Percentiles rank a stretch among this genome's conserved stretches.
Conservation (phyloP, 1,140 invertebrate species). For the Cephus cinctus region DNA sequence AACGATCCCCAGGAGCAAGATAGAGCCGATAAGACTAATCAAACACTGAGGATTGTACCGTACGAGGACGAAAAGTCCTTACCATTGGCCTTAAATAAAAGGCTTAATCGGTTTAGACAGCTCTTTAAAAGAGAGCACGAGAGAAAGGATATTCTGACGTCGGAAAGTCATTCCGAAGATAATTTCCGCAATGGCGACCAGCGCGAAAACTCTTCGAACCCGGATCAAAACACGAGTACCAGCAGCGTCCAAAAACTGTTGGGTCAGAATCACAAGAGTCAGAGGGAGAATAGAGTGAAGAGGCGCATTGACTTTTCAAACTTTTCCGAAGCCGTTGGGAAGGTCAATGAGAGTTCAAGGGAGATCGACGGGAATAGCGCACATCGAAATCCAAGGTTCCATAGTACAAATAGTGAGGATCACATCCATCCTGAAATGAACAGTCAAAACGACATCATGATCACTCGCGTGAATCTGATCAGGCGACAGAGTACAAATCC, state of each 20-base stretch:
- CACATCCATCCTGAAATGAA: no score
- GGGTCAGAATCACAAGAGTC: not conserved
- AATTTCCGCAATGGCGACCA: not conserved
- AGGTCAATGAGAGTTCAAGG: conserved; percentile 8
- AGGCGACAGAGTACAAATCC: not conserved
- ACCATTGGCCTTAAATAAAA: conserved; percentile 40
- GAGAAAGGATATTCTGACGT: conserved; percentile 13
- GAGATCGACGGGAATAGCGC: no score
- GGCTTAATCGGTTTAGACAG: conserved; percentile 38
- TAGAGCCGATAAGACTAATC: conserved; percentile 9
- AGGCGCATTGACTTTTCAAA: conserved; percentile 18
- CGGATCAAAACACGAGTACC: conserved; percentile 23
- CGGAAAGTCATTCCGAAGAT: conserved; percentile 7
- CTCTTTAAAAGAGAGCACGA: conserved; percentile 46
- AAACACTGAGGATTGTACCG: conserved; percentile 9
- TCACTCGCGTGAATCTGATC: no score
- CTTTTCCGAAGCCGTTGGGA: not conserved
- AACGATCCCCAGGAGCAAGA: conserved; percentile 1
- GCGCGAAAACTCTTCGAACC: not conserved
- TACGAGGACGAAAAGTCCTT: conserved; percentile 41
- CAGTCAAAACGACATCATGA: no score
- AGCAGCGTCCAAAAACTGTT: conserved; percentile 19
- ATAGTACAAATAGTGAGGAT: conserved; percentile 43
- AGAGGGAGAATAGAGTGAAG: conserved; percentile 10
- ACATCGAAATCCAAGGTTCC: conserved; percentile 27